Base-by-base conservation (phyloP, 2,888 invertebrate species). In the Neocrepidodera transversa region DNA sequence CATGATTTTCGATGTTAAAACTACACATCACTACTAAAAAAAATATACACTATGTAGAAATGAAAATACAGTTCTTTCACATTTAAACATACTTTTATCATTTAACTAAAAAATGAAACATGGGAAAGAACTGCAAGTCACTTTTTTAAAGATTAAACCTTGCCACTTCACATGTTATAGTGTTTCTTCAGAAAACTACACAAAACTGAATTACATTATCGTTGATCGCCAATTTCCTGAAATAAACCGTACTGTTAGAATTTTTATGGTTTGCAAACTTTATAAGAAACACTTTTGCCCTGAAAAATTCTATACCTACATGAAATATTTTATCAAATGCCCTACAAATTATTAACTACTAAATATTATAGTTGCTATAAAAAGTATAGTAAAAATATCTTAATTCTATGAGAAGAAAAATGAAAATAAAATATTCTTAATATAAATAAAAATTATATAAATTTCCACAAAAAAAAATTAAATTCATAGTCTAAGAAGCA, bases 191-290 rank as follows among this genome's bases (percentile, higher is more conserved):
- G 50, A 56, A 42, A 49, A 60, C 42, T 45, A 52, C 47, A 45
- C 45, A 45, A 45, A 45, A 45, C 45, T 45, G 40, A 51, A 60
- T 50, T 58, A 58, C 47, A 60, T 60, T 58, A 74, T 62, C 73
- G 74, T 66, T 71, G 75, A 61, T 76, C 74, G 64, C 73, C 76
- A 71, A 75, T 73, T 66, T 75, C 75, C 76, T 75, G 75, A 75
- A 76, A 76, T 67, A 66, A 72, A 73, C 61, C 59, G 56, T 57
- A 45, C 49, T 36, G 58, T 67, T 59, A 63, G 56, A 63, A 58
- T 50, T 8, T 45, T 30, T 8, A 50, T 4, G 10, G 23, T 47
- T 14, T 23, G 23, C 47, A 7, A 10, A 26, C 17, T 35, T 23
- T n/a, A 13, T 20, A 52, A 45, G 36, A 36, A 20, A 54, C 45